Evolutionary conservation across 2,797 vertebrate species (phyloP), one percentile per base, ranked within the genome.

Genomic region (Gadopsis bispinosus): DNA sequence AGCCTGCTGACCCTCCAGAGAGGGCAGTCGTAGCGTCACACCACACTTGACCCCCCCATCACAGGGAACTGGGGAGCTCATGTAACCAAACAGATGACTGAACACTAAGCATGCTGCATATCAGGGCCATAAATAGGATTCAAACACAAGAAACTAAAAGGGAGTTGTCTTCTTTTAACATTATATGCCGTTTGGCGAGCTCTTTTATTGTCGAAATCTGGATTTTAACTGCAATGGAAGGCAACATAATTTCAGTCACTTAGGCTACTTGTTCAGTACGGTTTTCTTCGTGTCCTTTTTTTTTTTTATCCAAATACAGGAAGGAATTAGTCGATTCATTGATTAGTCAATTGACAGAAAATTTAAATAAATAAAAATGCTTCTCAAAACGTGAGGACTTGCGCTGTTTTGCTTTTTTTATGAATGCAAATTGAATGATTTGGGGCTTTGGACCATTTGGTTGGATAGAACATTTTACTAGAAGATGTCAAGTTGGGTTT

Each of bases 51-150:
- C 79, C 50, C 29, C 31, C 61, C 73, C 77, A 67, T 73, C 73
- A 79, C 37, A 48, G 70, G 51, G 63, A 73, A 39, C 71, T n/a
- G 37, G 77, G 79, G 72, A 88, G 78, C 73, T 86, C 60, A 22
- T 83, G 83, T 83, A 78, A 71, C 56, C 53, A 76, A 88, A 77
- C 74, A 87, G 67, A 86, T 71, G 82, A 87, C 84, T 78, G 54
- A 87, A 83, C 82, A 79, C 65, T 22, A 50, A 79, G 59, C 48
- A 26, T 19, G 45, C 51, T 53, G 31, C 60, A 66, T 75, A 72
- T 74, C 61, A 59, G 41, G 63, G 76, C 79, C 1, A 9, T 63
- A 77, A 65, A 62, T 3, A 1, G 17, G 5, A 65, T 67, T 74
- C 29, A 73, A 37, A 73, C 68, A 5, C 53, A 37, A 39, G 6